Evolutionary conservation across 2,888 invertebrate genomes (phyloP).

Genomic region (Drosophila buzzatii): DNA sequence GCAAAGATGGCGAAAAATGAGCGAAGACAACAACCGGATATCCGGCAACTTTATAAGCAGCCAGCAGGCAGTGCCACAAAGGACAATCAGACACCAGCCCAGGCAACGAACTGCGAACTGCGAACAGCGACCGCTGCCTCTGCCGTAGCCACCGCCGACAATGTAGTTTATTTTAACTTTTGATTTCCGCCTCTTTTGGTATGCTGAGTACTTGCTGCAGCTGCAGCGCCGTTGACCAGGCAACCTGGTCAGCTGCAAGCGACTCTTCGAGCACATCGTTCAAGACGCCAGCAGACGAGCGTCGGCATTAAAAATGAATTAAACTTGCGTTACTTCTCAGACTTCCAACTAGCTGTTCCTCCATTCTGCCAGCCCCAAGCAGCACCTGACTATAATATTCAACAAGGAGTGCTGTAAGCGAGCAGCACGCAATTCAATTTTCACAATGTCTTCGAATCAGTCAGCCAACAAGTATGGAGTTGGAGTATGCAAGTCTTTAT

Average conservation of each 20-base stretch:
- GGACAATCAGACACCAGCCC: conserved; percentile 54
- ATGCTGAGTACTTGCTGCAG: conserved; percentile 30
- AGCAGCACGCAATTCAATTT: conserved; percentile 44
- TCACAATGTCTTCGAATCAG: conserved; percentile 12
- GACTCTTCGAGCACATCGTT: conserved; percentile 35
- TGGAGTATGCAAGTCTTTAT: background rate
- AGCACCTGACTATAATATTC: conserved; percentile 18
- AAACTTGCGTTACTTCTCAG: conserved; percentile 38
- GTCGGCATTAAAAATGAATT: conserved; percentile 71
- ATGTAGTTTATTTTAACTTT: conserved; percentile 77
- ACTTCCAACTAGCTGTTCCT: conserved; percentile 9
- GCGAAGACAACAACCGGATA: conserved; percentile 82
- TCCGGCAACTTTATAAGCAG: conserved; percentile 81
- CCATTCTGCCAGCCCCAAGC: conserved; percentile 1
- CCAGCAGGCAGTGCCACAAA: conserved; percentile 46
- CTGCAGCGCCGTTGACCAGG: background rate
- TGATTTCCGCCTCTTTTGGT: conserved; percentile 67
- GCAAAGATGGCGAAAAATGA: conserved; percentile 75
- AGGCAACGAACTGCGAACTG: conserved; percentile 9
- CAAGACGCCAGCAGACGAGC: conserved; percentile 26
- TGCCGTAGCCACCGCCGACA: conserved; percentile 42
- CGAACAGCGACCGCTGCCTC: background rate
- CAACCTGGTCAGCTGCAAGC: conserved; percentile 47
- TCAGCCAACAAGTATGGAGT: background rate
- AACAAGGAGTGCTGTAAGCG: conserved; percentile 11